Conservation (phyloP, 2,797 vertebrate species). For the Megalops cyprinoides region DNA sequence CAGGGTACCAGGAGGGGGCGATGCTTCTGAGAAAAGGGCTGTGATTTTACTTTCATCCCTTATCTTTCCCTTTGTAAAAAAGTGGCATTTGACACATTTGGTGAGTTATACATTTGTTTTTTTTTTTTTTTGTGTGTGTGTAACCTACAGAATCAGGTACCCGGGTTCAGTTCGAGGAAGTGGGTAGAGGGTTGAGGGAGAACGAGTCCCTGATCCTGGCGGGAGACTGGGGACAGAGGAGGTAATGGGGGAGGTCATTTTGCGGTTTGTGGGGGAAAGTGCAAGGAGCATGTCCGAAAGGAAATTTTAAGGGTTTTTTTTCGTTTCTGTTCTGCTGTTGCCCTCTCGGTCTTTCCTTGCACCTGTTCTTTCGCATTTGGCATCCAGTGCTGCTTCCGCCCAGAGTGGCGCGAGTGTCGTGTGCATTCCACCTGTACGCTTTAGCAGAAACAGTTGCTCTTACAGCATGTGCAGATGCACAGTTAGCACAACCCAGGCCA, state of each 20-base stretch:
- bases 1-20: background rate
- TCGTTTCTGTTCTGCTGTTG: background rate
- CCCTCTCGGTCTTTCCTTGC: background rate
- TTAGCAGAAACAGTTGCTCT: background rate
- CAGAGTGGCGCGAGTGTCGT: conserved; percentile 18
- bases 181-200: background rate
- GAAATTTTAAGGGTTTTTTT: conserved; percentile 12
- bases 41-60: background rate
- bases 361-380: background rate
- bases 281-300: no score
- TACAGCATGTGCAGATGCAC: background rate
- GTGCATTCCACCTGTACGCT: background rate
- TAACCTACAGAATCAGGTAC: background rate
- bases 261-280: no score
- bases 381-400: background rate
- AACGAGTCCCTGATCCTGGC: background rate
- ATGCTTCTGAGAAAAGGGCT: background rate
- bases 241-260: background rate
- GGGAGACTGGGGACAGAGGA: background rate
- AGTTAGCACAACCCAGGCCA: conserved; percentile 19
- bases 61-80: background rate
- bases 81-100: background rate
- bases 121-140: no score
- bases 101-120: background rate
- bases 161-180: background rate